Base-by-base conservation (phyloP, 2,888 invertebrate genomes). In the Sceliomorpha sp. region DNA sequence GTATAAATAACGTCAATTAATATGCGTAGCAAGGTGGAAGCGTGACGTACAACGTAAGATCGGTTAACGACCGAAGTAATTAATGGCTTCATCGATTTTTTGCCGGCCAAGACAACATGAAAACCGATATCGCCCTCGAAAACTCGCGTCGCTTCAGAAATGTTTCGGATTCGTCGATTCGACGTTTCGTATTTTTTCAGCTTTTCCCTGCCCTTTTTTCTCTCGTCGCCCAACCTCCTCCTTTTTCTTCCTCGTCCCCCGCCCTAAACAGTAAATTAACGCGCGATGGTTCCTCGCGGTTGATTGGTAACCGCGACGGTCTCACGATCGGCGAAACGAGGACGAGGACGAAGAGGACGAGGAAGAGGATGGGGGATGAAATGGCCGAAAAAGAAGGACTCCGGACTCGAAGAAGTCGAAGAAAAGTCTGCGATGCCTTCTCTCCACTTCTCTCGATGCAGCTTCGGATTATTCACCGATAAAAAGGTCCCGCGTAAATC, bases 401-500 rank as follows among this genome's bases (percentile, higher is more conserved):
- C 17, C 1, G 26, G 27, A n/a, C n/a, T n/a, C n/a, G n/a, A 8
- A 24, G 36, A 34, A 34, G 44, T 37, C 20, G 26, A 26, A 50
- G 55, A 51, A 56, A 51, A 50, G 55, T 42, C n/a, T 27, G 50
- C 51, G 24, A 6, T 10, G 17, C 32, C 45, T 1, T 34, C n/a
- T 31, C 40, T 48, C 56, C 68, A 40, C 59, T 60, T 56, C 56
- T 60, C 60, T 53, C 47, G 45, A 50, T 66, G 6, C 12, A 10
- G 42, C 39, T 39, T 48, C 36, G 70, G 63, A 64, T 63, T 70
- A 70, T 62, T 66, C 24, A 47, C 62, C 66, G 71, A 71, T 71
- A 71, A 71, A 71, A 71, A 71, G 67, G 64, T 69, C 71, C 59
- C 71, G 81, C 81, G 83, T 84, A 86, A 88, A 87, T 87, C 87